These are phyloP conservation scores for Tachina grossa DNA, from an alignment of 2,888 invertebrate genomes.

Conservation along the genomic window DNA sequence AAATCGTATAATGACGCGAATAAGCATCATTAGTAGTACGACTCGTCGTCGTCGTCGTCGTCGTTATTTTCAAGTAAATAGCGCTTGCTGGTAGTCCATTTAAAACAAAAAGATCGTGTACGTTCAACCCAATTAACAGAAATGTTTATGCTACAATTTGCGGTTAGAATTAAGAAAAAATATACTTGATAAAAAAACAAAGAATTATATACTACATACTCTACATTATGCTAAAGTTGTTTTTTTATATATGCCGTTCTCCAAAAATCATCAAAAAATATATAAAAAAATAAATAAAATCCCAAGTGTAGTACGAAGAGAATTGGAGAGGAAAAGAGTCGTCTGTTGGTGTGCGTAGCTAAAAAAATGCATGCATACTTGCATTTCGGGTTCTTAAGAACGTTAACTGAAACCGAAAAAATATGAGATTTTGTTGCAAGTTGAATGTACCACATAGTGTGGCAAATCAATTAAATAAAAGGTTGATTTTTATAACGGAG, in stretches of 20 bases:
- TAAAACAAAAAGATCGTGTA: conserved; percentile 73
- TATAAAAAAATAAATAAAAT: neutral
- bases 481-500: conserved; percentile 72
- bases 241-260: conserved; percentile 38
- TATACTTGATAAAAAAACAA: conserved; percentile 48
- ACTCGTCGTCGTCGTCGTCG: conserved; percentile 54
- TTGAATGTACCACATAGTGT: conserved; percentile 72
- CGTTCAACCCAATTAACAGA: conserved; percentile 82
- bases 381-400: conserved; percentile 67
- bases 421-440: conserved; percentile 64
- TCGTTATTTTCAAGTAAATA: conserved; percentile 39
- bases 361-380: conserved; percentile 55
- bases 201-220: conserved; percentile 28
- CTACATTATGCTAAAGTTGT: conserved; percentile 61
- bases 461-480: conserved; percentile 72
- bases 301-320: conserved; percentile 1
- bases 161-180: conserved; percentile 70
- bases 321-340: conserved; percentile 9
- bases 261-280: conserved; percentile 26
- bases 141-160: conserved; percentile 73
- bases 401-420: conserved; percentile 21
- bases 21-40: conserved; percentile 73
- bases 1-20: conserved; percentile 77
- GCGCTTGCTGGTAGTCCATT: conserved; percentile 49
- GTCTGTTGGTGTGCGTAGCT: conserved; percentile 54